A percentile compares a stretch with the other conserved stretches of the same genome.
Conservation (phyloP, 1,140 invertebrate genomes). For the Meteorus sp. region DNA sequence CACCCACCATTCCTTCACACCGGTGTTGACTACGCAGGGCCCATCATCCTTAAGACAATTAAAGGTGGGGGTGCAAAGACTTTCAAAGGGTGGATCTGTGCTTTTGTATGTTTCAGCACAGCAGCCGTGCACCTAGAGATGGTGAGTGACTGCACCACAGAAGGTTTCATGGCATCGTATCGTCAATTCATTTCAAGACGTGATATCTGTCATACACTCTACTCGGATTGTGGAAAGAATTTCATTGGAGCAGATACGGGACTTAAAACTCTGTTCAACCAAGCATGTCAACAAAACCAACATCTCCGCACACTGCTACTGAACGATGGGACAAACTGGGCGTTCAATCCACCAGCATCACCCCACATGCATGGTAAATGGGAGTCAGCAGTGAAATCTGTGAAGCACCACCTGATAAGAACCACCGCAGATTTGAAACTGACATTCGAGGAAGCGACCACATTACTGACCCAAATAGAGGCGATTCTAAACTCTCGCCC, state of each 20-base stretch:
- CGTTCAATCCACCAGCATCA: slow-evolving; percentile 12
- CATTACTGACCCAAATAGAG: slow-evolving; percentile 36
- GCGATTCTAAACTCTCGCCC: slow-evolving; percentile 38
- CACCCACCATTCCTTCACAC: neutral
- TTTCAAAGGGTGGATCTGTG: neutral
- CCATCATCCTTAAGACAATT: neutral
- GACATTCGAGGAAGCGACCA: slow-evolving; percentile 38
- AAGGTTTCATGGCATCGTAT: neutral
- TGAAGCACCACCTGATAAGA: slow-evolving; percentile 17
- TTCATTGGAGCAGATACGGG: neutral
- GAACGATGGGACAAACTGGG: slow-evolving; percentile 29
- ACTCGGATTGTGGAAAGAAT: slow-evolving; percentile 10
- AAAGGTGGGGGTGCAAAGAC: neutral
- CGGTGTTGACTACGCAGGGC: neutral
- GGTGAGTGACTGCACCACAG: slow-evolving; percentile 5
- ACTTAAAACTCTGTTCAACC: neutral
- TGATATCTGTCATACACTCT: neutral
- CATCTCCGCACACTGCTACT: slow-evolving; percentile 6
- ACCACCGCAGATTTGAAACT: slow-evolving; percentile 28
- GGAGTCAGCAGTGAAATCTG: slow-evolving; percentile 16
- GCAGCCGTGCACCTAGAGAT: slow-evolving; percentile 36
- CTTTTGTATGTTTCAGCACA: slow-evolving; percentile 12
- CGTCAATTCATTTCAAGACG: neutral
- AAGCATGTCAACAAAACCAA: neutral
- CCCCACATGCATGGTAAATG: slow-evolving; percentile 13